Conservation (phyloP, 1,140 invertebrate species). For the Bombus balteatus region DNA sequence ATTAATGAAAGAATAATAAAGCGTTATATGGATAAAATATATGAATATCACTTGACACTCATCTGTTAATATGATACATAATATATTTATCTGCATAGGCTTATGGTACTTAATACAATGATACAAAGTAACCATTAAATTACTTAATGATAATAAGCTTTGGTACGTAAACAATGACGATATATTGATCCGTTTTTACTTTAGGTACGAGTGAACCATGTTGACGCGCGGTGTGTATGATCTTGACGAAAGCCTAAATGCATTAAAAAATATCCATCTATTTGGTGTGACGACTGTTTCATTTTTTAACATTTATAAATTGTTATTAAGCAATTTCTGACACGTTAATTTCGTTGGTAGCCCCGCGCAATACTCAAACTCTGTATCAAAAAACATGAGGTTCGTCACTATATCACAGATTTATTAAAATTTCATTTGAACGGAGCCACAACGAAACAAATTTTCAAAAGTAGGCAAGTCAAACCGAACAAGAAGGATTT, state of each 20-base stretch:
- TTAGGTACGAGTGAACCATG: conserved; percentile 62
- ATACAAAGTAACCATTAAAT: conserved; percentile 81
- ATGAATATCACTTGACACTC: conserved; percentile 13
- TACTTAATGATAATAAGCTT: conserved; percentile 82
- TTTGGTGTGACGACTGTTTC: conserved; percentile 58
- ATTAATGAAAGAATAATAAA: not conserved
- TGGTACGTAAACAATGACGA: conserved; percentile 82
- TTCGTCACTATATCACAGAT: conserved; percentile 81
- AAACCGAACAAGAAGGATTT: not conserved
- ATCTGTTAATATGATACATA: conserved; percentile 74
- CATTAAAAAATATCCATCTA: conserved; percentile 63
- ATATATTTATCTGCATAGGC: conserved; percentile 80
- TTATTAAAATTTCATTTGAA: conserved; percentile 74
- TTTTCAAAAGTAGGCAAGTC: conserved; percentile 35
- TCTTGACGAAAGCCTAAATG: conserved; percentile 56
- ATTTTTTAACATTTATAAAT: conserved; percentile 49
- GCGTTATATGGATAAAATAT: not conserved
- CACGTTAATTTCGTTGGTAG: conserved; percentile 49
- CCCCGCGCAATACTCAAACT: conserved; percentile 64
- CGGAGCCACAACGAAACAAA: conserved; percentile 63
- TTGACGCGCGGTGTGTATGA: conserved; percentile 58
- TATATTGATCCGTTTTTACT: conserved; percentile 67
- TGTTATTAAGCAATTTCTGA: conserved; percentile 11
- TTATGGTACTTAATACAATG: conserved; percentile 81
- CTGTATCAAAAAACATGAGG: conserved; percentile 76